phyloP scores from a whole-genome alignment of 2,797 vertebrate genomes.

The Gymnothorax reevesii region DNA sequence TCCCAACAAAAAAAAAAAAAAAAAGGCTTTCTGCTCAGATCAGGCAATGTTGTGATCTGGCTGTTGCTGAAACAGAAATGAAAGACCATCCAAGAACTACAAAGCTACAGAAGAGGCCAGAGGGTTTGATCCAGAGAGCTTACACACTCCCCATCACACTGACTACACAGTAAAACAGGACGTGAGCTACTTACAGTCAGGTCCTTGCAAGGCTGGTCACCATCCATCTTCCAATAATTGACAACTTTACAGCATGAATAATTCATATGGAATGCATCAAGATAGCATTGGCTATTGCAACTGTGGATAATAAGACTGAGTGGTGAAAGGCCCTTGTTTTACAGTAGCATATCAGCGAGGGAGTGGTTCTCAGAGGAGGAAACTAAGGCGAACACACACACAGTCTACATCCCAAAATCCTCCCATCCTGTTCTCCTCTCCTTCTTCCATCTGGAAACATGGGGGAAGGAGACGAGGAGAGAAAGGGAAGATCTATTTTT shows the following conservation, averaged over 20 bases:
- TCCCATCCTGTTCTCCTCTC: no score
- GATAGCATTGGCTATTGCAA: conserved; percentile 6
- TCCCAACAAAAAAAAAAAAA: conserved; percentile 5
- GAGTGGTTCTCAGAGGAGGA: conserved; percentile 2
- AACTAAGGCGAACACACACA: conserved; percentile 26
- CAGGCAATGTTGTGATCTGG: background rate
- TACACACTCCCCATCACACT: conserved; percentile 28
- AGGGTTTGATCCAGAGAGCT: conserved; percentile 17
- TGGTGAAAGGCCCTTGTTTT: conserved; percentile 57
- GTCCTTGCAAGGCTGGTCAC: background rate
- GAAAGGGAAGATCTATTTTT: no score
- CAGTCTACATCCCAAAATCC: no score
- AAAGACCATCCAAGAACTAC: background rate
- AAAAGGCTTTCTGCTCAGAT: background rate
- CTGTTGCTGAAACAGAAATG: background rate
- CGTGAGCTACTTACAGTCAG: conserved; percentile 11
- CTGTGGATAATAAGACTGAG: conserved; percentile 26
- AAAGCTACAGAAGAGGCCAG: conserved; percentile 35
- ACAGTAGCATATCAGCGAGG: conserved; percentile 47
- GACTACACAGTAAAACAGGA: conserved; percentile 61
- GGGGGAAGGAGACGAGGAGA: no score
- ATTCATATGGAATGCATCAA: conserved; percentile 35
- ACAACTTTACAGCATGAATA: conserved; percentile 31
- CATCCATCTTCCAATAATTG: conserved; percentile 26
- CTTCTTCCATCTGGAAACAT: no score